Evolutionary conservation across 1,140 invertebrate species (phyloP).

Genomic region (Cydia splendana): DNA sequence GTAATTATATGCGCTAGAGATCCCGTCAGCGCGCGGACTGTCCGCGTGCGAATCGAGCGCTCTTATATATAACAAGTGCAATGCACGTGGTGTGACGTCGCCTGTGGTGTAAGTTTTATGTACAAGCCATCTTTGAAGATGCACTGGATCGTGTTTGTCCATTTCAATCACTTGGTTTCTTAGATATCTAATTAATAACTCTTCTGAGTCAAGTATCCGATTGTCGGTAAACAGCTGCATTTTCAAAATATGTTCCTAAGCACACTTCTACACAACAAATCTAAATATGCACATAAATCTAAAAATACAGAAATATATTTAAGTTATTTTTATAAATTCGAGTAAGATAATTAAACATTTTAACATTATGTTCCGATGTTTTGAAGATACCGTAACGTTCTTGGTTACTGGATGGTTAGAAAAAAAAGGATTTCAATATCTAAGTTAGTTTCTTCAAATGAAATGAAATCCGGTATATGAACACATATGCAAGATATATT

Average conservation of each 20-base stretch:
- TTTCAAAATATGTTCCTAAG: no score
- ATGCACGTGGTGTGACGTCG: constrained; percentile 2
- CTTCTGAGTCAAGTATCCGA: no score
- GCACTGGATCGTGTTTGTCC: neutral
- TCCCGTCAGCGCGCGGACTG: neutral
- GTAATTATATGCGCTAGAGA: constrained; percentile 11
- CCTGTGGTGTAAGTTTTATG: neutral
- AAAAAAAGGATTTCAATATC: no score
- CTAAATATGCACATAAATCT: no score
- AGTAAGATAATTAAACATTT: neutral
- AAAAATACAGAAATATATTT: no score
- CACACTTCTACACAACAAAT: no score
- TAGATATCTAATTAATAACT: no score
- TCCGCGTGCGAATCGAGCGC: neutral
- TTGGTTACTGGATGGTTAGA: neutral
- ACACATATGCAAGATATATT: no score
- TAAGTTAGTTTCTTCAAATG: no score
- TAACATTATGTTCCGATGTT: neutral
- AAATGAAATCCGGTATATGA: no score
- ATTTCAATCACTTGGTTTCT: neutral
- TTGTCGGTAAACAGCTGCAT: no score
- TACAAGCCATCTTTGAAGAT: neutral
- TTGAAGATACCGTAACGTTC: neutral
- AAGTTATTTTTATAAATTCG: no score
- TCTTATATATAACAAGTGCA: constrained; percentile 17